Evolutionary conservation across 2,113 vertebrate species (phyloP).

Genomic region (Herpailurus yagouaroundi): DNA sequence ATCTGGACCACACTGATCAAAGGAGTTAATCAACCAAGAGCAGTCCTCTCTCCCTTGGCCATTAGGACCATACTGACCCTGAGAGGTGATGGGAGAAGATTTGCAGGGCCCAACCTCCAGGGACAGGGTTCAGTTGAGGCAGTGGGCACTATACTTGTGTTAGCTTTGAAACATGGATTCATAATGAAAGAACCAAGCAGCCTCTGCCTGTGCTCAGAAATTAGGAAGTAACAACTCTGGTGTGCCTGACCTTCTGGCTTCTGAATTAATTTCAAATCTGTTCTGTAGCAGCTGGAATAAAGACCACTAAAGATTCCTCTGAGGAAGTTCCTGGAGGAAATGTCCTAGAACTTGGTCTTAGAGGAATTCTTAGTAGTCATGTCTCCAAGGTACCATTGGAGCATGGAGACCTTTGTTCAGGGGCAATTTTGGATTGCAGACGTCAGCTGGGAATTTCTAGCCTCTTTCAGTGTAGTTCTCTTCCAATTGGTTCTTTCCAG

Average conservation of each 20-base stretch:
- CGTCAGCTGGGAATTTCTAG: background rate
- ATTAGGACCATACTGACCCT: background rate
- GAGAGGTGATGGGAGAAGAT: background rate
- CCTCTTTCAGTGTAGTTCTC: background rate
- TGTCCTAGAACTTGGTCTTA: background rate
- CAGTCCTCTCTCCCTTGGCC: background rate
- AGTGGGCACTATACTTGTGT: background rate
- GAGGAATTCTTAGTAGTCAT: background rate
- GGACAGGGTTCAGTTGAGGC: background rate
- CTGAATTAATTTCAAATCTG: background rate
- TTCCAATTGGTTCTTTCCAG: background rate
- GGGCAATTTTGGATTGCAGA: background rate
- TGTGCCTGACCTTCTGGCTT: background rate
- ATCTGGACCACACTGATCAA: background rate
- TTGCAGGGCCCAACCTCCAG: background rate
- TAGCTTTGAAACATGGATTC: background rate
- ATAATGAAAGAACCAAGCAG: background rate
- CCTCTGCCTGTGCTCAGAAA: background rate
- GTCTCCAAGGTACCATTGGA: background rate
- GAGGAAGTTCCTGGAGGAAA: background rate
- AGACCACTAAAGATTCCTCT: background rate
- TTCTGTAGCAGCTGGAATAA: background rate
- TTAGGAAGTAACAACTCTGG: background rate
- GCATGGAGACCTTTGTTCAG: background rate
- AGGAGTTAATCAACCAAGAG: background rate